Percentiles rank a stretch among this genome's conserved stretches.
phyloP scores from a whole-genome alignment of 2,797 vertebrate genomes.

The Champsocephalus esox region DNA sequence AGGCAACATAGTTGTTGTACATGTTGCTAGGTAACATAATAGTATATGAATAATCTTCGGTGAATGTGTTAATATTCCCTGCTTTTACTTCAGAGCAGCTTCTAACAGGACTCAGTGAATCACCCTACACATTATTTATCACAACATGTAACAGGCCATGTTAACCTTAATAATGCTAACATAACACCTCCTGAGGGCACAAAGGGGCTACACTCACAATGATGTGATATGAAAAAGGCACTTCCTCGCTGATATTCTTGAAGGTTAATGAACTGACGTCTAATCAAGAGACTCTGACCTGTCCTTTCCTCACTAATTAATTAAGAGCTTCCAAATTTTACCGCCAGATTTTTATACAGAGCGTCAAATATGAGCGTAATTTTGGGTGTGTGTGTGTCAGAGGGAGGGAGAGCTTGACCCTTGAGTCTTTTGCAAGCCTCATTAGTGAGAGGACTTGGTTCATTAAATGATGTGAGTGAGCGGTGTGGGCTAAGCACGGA shows the following conservation, averaged over 20 bases:
- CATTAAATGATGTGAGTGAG: conserved; percentile 74
- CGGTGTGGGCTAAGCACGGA: conserved; percentile 42
- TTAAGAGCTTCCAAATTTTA: conserved; percentile 55
- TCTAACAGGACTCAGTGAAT: conserved; percentile 28
- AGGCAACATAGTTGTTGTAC: conserved; percentile 9
- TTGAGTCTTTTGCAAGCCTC: conserved; percentile 70
- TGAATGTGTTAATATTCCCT: background rate
- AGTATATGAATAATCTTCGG: background rate
- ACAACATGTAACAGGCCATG: conserved; percentile 6
- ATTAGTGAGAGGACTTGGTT: conserved; percentile 78
- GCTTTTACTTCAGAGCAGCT: conserved; percentile 3
- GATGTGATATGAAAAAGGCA: conserved; percentile 41
- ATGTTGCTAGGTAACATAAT: conserved; percentile 23
- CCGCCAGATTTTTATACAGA: conserved; percentile 20
- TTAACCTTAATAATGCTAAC: conserved; percentile 13
- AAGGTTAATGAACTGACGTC: conserved; percentile 67
- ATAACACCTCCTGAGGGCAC: conserved; percentile 21
- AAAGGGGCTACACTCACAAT: conserved; percentile 27
- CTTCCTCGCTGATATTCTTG: conserved; percentile 19
- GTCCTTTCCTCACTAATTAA: conserved; percentile 67
- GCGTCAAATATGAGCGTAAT: conserved; percentile 48
- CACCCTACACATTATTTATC: conserved; percentile 18
- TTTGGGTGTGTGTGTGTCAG: conserved; percentile 10
- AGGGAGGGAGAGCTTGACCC: conserved; percentile 63
- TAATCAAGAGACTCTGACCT: conserved; percentile 63